A percentile compares a stretch with the other conserved stretches of the same genome.
phyloP scores from a whole-genome alignment of 2,113 vertebrate species.

The Hyaena hyaena region DNA sequence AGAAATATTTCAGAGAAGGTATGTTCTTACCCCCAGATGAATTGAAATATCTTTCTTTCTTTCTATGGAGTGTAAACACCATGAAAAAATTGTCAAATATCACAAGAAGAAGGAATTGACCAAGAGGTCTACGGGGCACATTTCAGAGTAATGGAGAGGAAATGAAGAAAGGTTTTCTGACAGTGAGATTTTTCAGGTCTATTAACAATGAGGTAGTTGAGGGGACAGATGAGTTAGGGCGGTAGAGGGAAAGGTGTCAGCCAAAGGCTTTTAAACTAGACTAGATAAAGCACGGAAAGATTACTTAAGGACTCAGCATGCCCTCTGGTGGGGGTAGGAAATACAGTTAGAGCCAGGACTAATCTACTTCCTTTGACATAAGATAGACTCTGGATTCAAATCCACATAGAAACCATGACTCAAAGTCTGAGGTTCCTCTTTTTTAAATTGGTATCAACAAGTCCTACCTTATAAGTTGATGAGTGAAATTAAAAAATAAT shows the following conservation, averaged over 20 bases:
- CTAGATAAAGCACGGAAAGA: background rate
- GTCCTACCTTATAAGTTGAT: background rate
- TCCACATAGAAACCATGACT: background rate
- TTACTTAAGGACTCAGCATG: background rate
- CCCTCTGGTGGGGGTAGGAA: background rate
- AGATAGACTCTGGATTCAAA: background rate
- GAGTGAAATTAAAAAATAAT: background rate
- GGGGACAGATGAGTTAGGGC: background rate
- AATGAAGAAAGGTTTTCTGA: slow-evolving; percentile 40
- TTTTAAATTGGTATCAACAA: background rate
- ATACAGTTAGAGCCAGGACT: background rate
- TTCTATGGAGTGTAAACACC: background rate
- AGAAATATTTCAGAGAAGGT: slow-evolving; percentile 19
- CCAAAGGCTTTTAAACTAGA: slow-evolving; percentile 5
- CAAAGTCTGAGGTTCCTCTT: background rate
- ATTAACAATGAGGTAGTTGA: background rate
- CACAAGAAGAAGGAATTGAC: background rate
- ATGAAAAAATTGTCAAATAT: background rate
- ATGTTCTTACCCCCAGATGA: background rate
- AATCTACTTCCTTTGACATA: background rate
- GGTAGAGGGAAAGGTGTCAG: background rate
- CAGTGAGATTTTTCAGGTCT: slow-evolving; percentile 21
- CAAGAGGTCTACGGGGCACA: background rate
- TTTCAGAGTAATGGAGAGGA: slow-evolving; percentile 23
- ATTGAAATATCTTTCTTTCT: slow-evolving; percentile 33